phyloP scores from a whole-genome alignment of 2,888 invertebrate species.

The Agrotis clavis region DNA sequence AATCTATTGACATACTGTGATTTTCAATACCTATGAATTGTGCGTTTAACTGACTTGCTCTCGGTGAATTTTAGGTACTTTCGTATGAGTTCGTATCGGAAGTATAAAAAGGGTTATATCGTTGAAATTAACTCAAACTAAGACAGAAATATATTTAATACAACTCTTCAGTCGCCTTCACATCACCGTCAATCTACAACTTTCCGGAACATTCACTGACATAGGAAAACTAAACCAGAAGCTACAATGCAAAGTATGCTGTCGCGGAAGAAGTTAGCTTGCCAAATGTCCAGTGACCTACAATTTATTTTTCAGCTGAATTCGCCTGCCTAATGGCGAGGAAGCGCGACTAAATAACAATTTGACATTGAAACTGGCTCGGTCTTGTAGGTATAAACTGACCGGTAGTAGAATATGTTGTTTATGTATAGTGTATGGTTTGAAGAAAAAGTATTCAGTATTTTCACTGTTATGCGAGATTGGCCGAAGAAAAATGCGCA shows the following conservation, averaged over 20 bases:
- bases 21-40: no score
- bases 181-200: neutral
- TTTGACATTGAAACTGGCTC: constrained; percentile 71
- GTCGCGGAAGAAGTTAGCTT: constrained; percentile 45
- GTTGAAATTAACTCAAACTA: no score
- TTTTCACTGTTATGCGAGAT: neutral
- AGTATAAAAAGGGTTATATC: no score
- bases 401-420: constrained; percentile 35
- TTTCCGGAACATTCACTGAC: constrained; percentile 2
- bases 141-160: neutral
- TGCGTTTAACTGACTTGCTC: no score
- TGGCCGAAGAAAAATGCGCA: no score
- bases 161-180: neutral
- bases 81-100: no score
- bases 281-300: constrained; percentile 51
- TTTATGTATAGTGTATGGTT: constrained; percentile 39
- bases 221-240: constrained; percentile 20
- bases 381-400: constrained; percentile 69
- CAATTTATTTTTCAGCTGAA: constrained; percentile 49
- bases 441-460: constrained; percentile 15
- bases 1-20: no score
- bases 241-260: constrained; percentile 1
- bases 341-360: constrained; percentile 59
- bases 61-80: no score
- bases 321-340: constrained; percentile 32